These are phyloP conservation scores for Prunella strophiata DNA, from an alignment of 2,797 vertebrate genomes.

Conservation along the genomic window DNA sequence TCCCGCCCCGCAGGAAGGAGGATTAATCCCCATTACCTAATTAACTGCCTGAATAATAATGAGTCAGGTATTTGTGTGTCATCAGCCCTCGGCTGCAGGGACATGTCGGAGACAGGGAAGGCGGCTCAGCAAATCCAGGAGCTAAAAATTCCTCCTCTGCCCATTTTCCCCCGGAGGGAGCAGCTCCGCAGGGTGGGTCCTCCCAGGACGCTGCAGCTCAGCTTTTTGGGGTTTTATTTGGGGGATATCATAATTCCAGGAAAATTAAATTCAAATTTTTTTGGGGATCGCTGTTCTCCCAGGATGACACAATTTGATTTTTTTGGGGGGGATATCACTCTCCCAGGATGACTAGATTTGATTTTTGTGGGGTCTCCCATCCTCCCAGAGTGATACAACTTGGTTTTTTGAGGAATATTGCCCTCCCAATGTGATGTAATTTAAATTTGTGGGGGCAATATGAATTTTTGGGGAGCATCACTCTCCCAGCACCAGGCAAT, in stretches of 20 bases:
- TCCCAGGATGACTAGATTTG: background rate
- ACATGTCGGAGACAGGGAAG: background rate
- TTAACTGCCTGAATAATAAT: slow-evolving; percentile 44
- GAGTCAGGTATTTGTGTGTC: slow-evolving; percentile 48
- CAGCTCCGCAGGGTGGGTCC: background rate
- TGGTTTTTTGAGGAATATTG: accelerated
- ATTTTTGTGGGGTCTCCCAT: background rate
- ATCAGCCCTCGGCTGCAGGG: slow-evolving; percentile 28
- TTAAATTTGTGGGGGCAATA: background rate
- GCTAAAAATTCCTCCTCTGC: background rate
- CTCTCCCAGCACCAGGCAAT: background rate
- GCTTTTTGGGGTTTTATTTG: background rate
- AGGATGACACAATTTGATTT: background rate
- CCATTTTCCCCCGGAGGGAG: accelerated
- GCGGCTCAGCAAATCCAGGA: background rate
- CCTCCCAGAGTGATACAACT: background rate
- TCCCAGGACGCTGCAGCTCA: background rate
- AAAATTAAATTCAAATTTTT: background rate
- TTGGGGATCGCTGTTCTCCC: too few species aligned
- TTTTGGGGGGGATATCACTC: too few species aligned
- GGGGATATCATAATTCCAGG: background rate
- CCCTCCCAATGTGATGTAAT: background rate
- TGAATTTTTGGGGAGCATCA: background rate
- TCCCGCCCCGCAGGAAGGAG: background rate
- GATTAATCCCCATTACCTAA: slow-evolving; percentile 45